Base-by-base conservation (phyloP, 2,797 vertebrate species). In the Decapterus maruadsi region DNA sequence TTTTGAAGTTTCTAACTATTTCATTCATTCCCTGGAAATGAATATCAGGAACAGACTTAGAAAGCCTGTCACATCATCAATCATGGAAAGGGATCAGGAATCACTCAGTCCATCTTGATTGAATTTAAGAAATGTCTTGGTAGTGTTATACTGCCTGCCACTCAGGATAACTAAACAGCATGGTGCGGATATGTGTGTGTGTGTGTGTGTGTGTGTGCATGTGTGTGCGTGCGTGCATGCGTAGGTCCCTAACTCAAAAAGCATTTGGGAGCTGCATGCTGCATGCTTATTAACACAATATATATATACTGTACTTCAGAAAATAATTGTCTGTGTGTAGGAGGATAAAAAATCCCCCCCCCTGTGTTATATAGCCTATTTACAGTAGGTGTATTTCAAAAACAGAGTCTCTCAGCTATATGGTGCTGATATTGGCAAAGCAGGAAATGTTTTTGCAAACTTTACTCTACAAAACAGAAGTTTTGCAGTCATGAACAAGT, bases 1-100 rank as follows among this genome's bases (percentile, higher is more conserved):
- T n/a, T n/a, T n/a, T n/a, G n/a, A n/a, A 70, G 78, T 85, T 83
- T 88, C 55, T 90, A 83, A 93, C 92, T 56, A 89, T 89, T 91
- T 91, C 87, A 93, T 94, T 83, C 85, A 50, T 20, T 90, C 56
- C 38, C 81, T 80, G 38, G 38, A 1, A 40, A 10, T 34, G 31
- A 5, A 34, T 34, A 34, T 34, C 31, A 34, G 51, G 40, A 83
- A 64, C 58, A 43, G 62, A 65, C 68, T 36, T 63, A 83, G 53
- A 77, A 81, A 51, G 45, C 36, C 64, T 81, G 80, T 81, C 71
- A 84, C 64, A 73, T 80, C 82, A 80, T 68, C 80, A 87, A 53
- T 91, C 77, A 84, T 83, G 78, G 73, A 73, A 74, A 46, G 58
- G 76, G 71, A 85, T 77, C 82, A 86, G 88, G 87, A 90, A 90